Percentiles rank a stretch among this genome's conserved stretches.
phyloP scores from a whole-genome alignment of 2,797 vertebrate genomes.

The Aplochiton taeniatus region DNA sequence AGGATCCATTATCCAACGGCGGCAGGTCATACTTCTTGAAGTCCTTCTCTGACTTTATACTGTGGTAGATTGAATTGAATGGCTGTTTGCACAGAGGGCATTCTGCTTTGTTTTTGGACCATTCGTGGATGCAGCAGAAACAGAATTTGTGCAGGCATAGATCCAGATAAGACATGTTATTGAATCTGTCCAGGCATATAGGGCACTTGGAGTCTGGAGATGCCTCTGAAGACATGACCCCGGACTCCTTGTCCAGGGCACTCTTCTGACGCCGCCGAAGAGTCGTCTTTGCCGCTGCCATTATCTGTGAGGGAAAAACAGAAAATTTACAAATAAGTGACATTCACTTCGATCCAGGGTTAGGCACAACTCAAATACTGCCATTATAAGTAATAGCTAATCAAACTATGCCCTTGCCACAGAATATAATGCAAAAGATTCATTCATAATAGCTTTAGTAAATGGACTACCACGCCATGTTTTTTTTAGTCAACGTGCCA shows the following conservation, averaged over 20 bases:
- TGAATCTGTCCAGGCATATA: conserved; percentile 92
- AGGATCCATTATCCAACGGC: conserved; percentile 79
- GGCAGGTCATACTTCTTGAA: conserved; percentile 86
- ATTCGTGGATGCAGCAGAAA: conserved; percentile 93
- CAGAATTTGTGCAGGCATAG: conserved; percentile 93
- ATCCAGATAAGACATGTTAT: conserved; percentile 89
- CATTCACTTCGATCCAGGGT: no score
- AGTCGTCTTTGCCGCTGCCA: conserved; percentile 69
- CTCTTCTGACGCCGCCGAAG: conserved; percentile 58
- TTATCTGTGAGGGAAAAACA: conserved; percentile 50
- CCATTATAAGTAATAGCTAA: no score
- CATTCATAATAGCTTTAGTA: no score
- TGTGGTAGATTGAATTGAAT: conserved; percentile 92
- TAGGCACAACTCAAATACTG: no score
- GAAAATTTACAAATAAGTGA: not conserved
- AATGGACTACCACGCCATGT: no score
- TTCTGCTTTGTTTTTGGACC: conserved; percentile 97
- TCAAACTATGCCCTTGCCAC: no score
- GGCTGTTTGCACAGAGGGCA: conserved; percentile 95
- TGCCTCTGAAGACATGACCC: conserved; percentile 74
- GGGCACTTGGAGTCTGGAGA: conserved; percentile 97
- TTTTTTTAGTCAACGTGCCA: no score
- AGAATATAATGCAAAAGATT: no score
- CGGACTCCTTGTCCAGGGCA: conserved; percentile 67
- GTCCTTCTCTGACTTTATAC: conserved; percentile 88